Conservation (phyloP, 2,797 vertebrate genomes). For the Paedocypris micromegethes region DNA sequence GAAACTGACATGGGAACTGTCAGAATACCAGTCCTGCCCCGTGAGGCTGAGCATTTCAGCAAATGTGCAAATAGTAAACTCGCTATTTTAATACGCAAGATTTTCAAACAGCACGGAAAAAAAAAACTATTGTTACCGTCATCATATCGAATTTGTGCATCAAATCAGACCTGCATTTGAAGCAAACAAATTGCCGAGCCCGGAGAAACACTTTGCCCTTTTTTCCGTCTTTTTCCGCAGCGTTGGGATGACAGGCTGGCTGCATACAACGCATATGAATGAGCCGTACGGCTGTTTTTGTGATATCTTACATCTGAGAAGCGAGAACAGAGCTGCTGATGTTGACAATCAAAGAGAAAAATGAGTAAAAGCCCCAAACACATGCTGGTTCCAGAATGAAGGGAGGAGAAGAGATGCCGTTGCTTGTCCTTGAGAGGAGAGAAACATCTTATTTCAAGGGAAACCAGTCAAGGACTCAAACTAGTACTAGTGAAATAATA, state of each 20-base stretch:
- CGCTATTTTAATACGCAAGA: no score
- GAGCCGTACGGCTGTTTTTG: conserved; percentile 23
- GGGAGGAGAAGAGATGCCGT: conserved; percentile 17
- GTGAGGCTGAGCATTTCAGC: no score
- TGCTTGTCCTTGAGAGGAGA: conserved; percentile 53
- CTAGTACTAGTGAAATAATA: conserved; percentile 19
- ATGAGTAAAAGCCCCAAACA: conserved; percentile 40
- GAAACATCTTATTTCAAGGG: conserved; percentile 45
- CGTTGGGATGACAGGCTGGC: conserved; percentile 4
- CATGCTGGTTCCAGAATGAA: conserved; percentile 8
- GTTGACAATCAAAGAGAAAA: conserved; percentile 49
- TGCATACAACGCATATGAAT: conserved; percentile 19
- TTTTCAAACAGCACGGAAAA: no score
- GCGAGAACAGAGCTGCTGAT: conserved; percentile 26
- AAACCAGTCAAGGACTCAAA: conserved; percentile 48
- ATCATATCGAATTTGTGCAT: no score
- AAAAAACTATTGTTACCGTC: no score
- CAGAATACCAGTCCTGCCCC: no score
- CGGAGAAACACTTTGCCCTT: background rate
- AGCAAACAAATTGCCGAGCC: no score
- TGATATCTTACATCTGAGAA: conserved; percentile 13
- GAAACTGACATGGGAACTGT: no score
- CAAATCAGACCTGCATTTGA: no score
- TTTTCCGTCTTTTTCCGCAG: conserved; percentile 5
- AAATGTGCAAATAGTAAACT: no score